These are phyloP conservation scores for Gavialis gangeticus DNA, from an alignment of 2,113 vertebrate genomes.

Conservation along the genomic window DNA sequence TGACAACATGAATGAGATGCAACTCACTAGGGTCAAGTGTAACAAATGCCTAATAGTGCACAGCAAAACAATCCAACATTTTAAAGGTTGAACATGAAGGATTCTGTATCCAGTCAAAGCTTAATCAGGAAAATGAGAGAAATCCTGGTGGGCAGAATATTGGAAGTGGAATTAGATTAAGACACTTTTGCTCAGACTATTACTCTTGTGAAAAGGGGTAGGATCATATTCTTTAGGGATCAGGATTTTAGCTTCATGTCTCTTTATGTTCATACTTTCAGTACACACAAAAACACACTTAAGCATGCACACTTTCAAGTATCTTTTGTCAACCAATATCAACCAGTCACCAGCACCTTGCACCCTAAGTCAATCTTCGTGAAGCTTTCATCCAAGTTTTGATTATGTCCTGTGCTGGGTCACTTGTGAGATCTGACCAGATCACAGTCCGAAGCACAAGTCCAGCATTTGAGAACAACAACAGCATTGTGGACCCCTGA, in stretches of 20 bases:
- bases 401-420: background rate
- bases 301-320: background rate
- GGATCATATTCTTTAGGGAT: background rate
- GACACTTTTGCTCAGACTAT: background rate
- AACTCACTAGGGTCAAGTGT: background rate
- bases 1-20: background rate
- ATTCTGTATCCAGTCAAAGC: background rate
- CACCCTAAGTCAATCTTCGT: background rate
- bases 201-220: background rate
- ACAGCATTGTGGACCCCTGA: background rate
- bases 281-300: no score
- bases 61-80: background rate
- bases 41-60: background rate
- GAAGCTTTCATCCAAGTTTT: background rate
- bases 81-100: background rate
- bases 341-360: background rate
- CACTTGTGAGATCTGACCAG: background rate
- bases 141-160: background rate
- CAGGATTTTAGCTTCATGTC: background rate
- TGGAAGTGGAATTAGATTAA: background rate
- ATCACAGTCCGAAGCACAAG: background rate
- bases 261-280: background rate
- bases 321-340: background rate
- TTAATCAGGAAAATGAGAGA: background rate
- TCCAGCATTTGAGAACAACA: conserved; percentile 25